Conservation (phyloP, 2,797 vertebrate genomes). For the Choloepus didactylus region DNA sequence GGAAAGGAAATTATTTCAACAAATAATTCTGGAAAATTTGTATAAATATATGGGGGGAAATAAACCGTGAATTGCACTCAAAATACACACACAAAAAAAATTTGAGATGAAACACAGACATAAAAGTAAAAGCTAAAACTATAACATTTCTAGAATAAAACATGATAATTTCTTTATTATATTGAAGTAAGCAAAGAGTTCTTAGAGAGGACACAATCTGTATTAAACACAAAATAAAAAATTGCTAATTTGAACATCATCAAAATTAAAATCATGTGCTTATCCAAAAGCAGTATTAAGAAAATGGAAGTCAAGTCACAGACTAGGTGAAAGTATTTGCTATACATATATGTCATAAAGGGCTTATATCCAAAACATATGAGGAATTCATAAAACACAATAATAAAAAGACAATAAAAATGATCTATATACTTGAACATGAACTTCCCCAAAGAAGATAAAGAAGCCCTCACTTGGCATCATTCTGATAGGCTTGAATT, state of each 20-base stretch:
- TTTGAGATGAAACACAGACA: not conserved
- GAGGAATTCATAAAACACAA: not conserved
- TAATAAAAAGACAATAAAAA: constrained; percentile 28
- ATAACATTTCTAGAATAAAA: not conserved
- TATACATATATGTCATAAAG: not conserved
- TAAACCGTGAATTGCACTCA: not conserved
- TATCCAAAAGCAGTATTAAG: not conserved
- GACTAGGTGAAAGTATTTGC: not conserved
- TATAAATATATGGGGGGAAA: not conserved
- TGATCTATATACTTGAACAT: not conserved
- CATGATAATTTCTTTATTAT: not conserved
- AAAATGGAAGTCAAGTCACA: not conserved
- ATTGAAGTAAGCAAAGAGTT: not conserved
- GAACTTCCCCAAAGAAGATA: not conserved
- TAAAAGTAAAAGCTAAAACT: constrained; percentile 6
- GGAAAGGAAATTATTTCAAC: not conserved
- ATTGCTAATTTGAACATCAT: not conserved
- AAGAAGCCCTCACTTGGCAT: not conserved
- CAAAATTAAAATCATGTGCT: constrained; percentile 49
- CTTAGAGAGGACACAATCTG: not conserved
- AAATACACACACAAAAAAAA: not conserved
- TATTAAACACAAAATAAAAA: not conserved
- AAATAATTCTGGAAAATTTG: not conserved
- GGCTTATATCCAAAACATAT: not conserved
- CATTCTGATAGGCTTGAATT: not conserved